phyloP scores from a whole-genome alignment of 2,113 vertebrate species.

The Empidonax traillii region DNA sequence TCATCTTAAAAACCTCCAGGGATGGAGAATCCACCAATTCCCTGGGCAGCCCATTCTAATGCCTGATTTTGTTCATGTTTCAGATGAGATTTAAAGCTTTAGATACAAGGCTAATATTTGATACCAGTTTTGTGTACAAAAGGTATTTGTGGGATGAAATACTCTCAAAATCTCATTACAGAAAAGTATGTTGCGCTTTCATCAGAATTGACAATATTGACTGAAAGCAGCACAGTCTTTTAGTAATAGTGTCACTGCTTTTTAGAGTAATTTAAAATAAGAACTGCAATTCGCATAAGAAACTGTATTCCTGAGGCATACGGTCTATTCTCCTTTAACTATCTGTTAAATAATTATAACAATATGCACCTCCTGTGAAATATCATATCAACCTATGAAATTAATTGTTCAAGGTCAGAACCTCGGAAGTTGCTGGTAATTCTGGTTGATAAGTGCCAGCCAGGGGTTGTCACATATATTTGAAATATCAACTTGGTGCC shows the following conservation, averaged over 20 bases:
- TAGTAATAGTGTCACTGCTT: background rate
- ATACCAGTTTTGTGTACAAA: background rate
- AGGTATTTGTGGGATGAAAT: background rate
- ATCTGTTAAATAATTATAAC: background rate
- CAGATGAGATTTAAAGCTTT: background rate
- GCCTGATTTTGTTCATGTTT: background rate
- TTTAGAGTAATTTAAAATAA: background rate
- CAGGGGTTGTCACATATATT: background rate
- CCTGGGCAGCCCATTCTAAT: too few species aligned
- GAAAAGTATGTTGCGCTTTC: background rate
- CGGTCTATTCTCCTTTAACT: background rate
- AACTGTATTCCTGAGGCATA: background rate
- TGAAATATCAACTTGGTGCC: background rate
- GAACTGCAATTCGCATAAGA: background rate
- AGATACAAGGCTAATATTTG: background rate
- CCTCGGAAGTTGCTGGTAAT: background rate
- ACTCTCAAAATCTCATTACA: background rate
- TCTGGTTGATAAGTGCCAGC: background rate
- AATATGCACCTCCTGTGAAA: background rate
- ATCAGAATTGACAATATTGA: background rate
- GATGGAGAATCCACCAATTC: too few species aligned
- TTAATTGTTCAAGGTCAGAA: background rate
- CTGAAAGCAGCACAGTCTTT: background rate
- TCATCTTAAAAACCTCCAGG: too few species aligned
- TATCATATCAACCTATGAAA: background rate